Evolutionary conservation across 2,888 invertebrate species (phyloP).

Genomic region (Leucophenga montana): DNA sequence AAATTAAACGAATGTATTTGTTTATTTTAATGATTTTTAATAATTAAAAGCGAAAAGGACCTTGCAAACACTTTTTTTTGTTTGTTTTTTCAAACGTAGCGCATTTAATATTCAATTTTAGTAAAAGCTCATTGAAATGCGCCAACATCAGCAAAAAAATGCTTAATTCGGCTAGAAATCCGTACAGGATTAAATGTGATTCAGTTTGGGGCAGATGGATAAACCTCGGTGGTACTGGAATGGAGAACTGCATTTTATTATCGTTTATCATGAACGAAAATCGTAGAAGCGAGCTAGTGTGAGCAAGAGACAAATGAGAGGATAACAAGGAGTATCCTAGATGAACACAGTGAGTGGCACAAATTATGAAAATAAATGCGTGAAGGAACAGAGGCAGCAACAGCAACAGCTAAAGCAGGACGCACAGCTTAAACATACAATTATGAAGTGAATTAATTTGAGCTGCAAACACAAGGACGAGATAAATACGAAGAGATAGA

Average conservation of each 20-base stretch:
- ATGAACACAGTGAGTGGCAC: conserved; percentile 6
- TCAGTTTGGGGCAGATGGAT: not conserved
- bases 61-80: not conserved
- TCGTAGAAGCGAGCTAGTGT: no score
- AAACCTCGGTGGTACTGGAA: not conserved
- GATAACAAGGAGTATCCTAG: no score
- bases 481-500: no score
- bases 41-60: not conserved
- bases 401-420: not conserved
- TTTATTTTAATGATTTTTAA: conserved; percentile 7
- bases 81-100: not conserved
- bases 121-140: not conserved
- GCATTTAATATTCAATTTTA: conserved; percentile 9
- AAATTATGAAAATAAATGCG: conserved; percentile 35
- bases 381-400: not conserved
- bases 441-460: conserved; percentile 40
- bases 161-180: not conserved
- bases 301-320: no score
- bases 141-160: conserved; percentile 9
- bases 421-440: conserved; percentile 29
- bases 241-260: not conserved
- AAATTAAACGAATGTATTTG: not conserved
- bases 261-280: conserved; percentile 27
- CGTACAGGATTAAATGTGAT: not conserved
- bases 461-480: not conserved